These are phyloP conservation scores for Drosophila pseudotakahashii DNA, from an alignment of 2,888 invertebrate species.

Conservation along the genomic window DNA sequence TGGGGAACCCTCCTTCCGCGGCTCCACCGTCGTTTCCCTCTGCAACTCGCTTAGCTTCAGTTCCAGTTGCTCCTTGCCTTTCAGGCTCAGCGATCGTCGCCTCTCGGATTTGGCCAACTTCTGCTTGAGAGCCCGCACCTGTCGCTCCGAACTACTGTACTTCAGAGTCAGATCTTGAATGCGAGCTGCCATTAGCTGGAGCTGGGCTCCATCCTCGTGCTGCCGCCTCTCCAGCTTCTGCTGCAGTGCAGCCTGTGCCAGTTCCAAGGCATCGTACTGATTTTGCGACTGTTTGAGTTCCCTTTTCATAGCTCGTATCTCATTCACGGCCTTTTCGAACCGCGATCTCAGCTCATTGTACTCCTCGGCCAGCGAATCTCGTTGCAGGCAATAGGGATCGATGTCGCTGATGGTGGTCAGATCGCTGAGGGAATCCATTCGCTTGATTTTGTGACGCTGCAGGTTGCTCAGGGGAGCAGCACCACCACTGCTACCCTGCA, in stretches of 20 bases:
- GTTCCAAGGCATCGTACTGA: slow-evolving; percentile 91
- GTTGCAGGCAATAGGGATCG: slow-evolving; percentile 90
- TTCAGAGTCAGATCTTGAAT: slow-evolving; percentile 94
- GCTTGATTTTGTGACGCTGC: slow-evolving; percentile 84
- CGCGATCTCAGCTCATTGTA: slow-evolving; percentile 90
- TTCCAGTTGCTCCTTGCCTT: slow-evolving; percentile 93
- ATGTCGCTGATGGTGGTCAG: slow-evolving; percentile 92
- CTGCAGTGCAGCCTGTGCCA: slow-evolving; percentile 90
- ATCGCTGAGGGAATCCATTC: slow-evolving; percentile 92
- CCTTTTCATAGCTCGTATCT: slow-evolving; percentile 92
- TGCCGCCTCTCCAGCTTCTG: slow-evolving; percentile 90
- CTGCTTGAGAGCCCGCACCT: slow-evolving; percentile 91
- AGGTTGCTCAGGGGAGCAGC: slow-evolving; percentile 80
- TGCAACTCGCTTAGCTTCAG: slow-evolving; percentile 88
- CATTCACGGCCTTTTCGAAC: slow-evolving; percentile 92
- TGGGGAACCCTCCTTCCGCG: slow-evolving; percentile 86
- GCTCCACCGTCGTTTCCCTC: slow-evolving; percentile 85
- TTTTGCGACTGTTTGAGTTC: slow-evolving; percentile 92
- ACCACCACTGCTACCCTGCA: slow-evolving; percentile 85
- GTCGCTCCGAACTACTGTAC: slow-evolving; percentile 91
- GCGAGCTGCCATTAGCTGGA: slow-evolving; percentile 91
- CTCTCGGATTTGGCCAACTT: slow-evolving; percentile 92
- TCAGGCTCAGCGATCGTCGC: slow-evolving; percentile 91
- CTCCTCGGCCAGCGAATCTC: slow-evolving; percentile 91
- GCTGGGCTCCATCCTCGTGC: slow-evolving; percentile 88